Evolutionary conservation across 30 jellyfish, hydroid and myxozoan species (phyloP).

Genomic region (Haliclystus octoradiatus): DNA sequence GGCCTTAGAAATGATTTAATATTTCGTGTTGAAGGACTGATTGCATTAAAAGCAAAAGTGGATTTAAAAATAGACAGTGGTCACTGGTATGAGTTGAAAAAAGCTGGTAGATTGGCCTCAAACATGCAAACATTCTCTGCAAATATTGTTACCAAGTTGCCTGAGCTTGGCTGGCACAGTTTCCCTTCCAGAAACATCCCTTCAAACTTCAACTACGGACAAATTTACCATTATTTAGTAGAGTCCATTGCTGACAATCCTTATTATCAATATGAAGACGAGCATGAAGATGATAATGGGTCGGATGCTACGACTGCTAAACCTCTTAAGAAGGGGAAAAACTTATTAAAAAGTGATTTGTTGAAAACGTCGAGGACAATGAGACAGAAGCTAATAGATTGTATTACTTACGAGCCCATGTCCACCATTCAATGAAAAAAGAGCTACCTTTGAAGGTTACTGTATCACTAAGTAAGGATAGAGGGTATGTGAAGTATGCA

Average conservation of each 20-base stretch:
- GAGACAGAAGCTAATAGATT: background rate
- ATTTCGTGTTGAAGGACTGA: slow-evolving; percentile 20
- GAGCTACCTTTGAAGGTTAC: background rate
- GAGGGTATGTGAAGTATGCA: background rate
- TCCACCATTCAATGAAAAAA: background rate
- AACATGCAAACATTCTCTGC: background rate
- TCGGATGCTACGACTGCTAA: background rate
- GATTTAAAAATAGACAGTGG: slow-evolving; percentile 44
- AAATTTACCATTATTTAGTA: slow-evolving; percentile 17
- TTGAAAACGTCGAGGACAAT: background rate
- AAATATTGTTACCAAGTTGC: background rate
- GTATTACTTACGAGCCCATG: background rate
- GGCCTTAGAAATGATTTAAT: slow-evolving; percentile 22
- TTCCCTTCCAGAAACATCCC: slow-evolving; percentile 27
- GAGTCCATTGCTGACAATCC: background rate
- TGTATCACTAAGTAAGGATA: background rate
- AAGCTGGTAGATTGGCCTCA: slow-evolving; percentile 2
- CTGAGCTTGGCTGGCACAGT: slow-evolving; percentile 9
- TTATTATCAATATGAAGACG: background rate
- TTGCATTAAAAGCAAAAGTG: slow-evolving; percentile 10
- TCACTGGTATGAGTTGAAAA: slow-evolving; percentile 32
- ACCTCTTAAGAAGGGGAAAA: background rate
- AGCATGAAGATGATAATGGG: background rate
- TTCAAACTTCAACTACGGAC: slow-evolving; percentile 23
- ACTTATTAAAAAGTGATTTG: background rate